Conservation (phyloP, 2,113 vertebrate genomes). For the Myotis yumanensis region DNA sequence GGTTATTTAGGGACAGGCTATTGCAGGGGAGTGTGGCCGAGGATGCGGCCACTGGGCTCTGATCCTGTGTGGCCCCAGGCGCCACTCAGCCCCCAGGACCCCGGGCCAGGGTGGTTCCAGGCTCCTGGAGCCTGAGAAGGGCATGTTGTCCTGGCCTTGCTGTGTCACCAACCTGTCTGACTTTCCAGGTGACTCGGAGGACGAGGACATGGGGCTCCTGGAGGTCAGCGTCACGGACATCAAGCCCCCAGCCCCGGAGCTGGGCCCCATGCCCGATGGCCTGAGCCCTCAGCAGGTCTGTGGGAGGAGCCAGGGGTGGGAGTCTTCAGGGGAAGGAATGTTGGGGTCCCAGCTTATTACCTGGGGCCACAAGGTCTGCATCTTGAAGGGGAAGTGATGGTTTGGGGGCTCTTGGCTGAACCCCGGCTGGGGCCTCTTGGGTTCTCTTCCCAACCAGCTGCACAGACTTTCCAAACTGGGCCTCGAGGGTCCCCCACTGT, state of each 20-base stretch:
- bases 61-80: fast-evolving
- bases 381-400: neutral
- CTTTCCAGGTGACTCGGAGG: conserved; percentile 90
- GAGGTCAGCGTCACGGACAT: conserved; percentile 91
- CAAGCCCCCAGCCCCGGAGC: conserved; percentile 91
- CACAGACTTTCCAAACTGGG: neutral
- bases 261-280: conserved; percentile 94
- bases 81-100: neutral
- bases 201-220: conserved; percentile 93
- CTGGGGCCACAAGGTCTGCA: neutral
- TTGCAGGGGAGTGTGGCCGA: fast-evolving
- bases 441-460: neutral
- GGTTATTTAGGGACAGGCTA: fast-evolving
- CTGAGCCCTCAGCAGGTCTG: conserved; percentile 94
- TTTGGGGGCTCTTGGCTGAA: neutral
- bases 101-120: neutral
- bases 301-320: fast-evolving
- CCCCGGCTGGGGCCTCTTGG: neutral
- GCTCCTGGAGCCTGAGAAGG: neutral
- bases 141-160: too few relatives aligned
- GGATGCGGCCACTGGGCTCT: fast-evolving
- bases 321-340: neutral
- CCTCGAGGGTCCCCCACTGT: fast-evolving
- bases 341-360: neutral
- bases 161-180: neutral